A percentile compares a stretch with the other conserved stretches of the same genome.
These are phyloP conservation scores for Protaetia brevitarsis DNA, from an alignment of 1,140 invertebrate species.

Conservation along the genomic window DNA sequence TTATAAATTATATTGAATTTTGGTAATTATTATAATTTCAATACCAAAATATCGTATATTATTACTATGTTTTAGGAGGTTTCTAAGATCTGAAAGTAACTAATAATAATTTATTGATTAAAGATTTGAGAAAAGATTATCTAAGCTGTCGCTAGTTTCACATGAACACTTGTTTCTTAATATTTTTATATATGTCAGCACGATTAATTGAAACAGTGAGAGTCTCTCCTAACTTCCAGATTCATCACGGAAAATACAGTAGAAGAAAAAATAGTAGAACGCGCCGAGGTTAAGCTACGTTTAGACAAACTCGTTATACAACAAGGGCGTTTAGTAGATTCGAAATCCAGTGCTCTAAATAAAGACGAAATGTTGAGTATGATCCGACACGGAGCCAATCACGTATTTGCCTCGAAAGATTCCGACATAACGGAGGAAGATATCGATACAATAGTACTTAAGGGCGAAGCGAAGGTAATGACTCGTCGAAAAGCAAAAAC, in stretches of 20 bases:
- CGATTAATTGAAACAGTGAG: not conserved
- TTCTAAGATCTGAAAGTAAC: no score
- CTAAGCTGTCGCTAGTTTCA: no score
- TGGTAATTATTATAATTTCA: no score
- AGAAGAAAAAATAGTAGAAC: conserved; percentile 98
- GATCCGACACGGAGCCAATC: conserved; percentile 97
- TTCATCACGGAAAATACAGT: conserved; percentile 99
- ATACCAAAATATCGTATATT: no score
- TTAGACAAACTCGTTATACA: conserved; percentile 97
- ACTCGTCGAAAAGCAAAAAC: no score
- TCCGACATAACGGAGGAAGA: conserved; percentile 98
- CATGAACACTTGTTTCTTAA: no score
- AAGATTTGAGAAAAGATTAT: no score
- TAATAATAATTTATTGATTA: no score
- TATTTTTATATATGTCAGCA: no score
- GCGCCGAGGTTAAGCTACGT: conserved; percentile 94
- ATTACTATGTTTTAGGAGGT: no score
- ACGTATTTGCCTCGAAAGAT: conserved; percentile 98
- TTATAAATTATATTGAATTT: no score
- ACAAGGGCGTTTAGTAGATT: conserved; percentile 91
- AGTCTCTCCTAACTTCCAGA: conserved; percentile 47
- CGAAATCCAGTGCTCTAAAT: conserved; percentile 84
- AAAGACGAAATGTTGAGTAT: conserved; percentile 99
- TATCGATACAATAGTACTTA: conserved; percentile 91
- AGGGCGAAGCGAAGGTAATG: conserved; percentile 85